These are phyloP conservation scores for Chrysolina haemoptera DNA, from an alignment of 2,888 invertebrate species.

Conservation along the genomic window DNA sequence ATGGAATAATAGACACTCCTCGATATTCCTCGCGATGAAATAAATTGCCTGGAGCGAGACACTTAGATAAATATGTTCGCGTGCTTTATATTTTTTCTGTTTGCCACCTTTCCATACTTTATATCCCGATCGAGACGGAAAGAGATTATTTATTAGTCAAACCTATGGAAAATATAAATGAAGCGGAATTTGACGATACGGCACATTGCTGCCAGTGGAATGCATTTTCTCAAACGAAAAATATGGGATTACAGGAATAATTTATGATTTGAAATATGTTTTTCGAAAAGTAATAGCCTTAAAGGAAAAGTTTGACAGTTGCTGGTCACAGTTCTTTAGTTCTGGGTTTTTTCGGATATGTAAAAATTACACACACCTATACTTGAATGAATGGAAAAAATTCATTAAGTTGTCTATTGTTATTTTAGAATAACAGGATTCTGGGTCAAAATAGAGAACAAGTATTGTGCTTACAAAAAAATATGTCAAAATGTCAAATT, in stretches of 20 bases:
- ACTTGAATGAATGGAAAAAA: too few relatives aligned
- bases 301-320: background rate
- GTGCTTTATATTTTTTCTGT: constrained; percentile 33
- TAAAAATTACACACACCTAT: too few relatives aligned
- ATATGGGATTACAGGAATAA: too few relatives aligned
- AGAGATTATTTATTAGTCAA: constrained; percentile 52
- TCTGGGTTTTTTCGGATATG: too few relatives aligned
- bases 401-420: too few relatives aligned
- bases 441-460: too few relatives aligned
- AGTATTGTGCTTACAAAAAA: too few relatives aligned
- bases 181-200: constrained; percentile 48
- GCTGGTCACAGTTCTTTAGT: background rate
- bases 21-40: constrained; percentile 56
- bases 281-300: background rate
- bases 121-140: constrained; percentile 46
- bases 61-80: constrained; percentile 53
- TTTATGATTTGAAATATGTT: constrained; percentile 3
- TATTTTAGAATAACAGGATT: too few relatives aligned
- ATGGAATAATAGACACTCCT: constrained; percentile 62
- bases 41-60: constrained; percentile 52
- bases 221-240: constrained; percentile 28
- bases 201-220: constrained; percentile 40
- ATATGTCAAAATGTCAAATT: too few relatives aligned
- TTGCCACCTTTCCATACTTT: constrained; percentile 30
- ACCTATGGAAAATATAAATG: constrained; percentile 51